Base-by-base conservation (phyloP, 2,797 vertebrate species). In the Phaenicophaeus curvirostris region DNA sequence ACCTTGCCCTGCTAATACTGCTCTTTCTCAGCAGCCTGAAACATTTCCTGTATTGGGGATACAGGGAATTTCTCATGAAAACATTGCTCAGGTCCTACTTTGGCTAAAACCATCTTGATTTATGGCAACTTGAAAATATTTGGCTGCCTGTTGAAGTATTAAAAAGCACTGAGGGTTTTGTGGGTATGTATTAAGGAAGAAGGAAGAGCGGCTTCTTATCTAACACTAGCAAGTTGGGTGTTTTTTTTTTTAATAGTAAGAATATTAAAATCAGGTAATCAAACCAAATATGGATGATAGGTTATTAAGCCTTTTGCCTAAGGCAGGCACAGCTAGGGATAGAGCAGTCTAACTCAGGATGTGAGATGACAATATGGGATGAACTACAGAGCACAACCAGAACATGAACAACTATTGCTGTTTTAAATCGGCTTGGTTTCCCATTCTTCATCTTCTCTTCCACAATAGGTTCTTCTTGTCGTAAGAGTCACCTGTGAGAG, bases 21-120 rank as follows among this genome's bases (percentile, higher is more conserved):
- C 30, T 82, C 55, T 92, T 93, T 57, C 66, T 89, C 42, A 94
- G 84, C 87, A 96, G 97, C 94, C 83, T 83, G n/a, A 90, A 54
- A 74, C 28, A 87, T 85, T 95, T 96, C 84, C 90, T 97, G 50
- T 58, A 89, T 17, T 63, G 67, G 18, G 27, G 48, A 87, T 87
- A 37, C 77, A 91, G 81, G 87, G 65, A 89, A 90, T 87, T 91
- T 94, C 41, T 84, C 35, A 59, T 35, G 12, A 87, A 97, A 95
- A 71, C 35, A 24, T 71, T 94, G 13, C 48, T 96, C 77, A 83
- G 78, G 62, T 46, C 50, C 35, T 87, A 41, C 69, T 96, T 96
- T 93, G 68, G 44, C 44, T 94, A 88, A 92, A 95, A 96, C 4
- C 20, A 33, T 77, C 18, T 73, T 94, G 74, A 90, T 86, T 94